Evolutionary conservation across 2,113 vertebrate species (phyloP).

Genomic region (Panthera leo): DNA sequence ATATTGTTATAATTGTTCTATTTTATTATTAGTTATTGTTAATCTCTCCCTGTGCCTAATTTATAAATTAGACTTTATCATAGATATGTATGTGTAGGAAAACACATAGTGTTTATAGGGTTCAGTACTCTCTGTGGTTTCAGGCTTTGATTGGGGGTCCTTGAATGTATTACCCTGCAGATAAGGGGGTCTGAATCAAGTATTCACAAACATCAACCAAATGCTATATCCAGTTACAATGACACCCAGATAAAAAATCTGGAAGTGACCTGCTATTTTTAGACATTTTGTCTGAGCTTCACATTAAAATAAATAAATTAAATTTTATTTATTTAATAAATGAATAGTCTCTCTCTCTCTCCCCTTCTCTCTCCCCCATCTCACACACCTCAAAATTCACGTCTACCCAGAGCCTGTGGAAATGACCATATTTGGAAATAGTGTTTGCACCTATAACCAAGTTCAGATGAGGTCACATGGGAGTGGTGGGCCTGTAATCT

Average conservation of each 20-base stretch:
- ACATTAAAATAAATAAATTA: no score
- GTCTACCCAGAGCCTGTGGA: not conserved
- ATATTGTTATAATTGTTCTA: not conserved
- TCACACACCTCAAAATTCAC: not conserved
- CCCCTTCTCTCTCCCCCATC: no score
- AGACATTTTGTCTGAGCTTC: not conserved
- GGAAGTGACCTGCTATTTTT: not conserved
- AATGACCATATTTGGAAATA: not conserved
- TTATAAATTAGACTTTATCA: not conserved
- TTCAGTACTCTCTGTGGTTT: not conserved
- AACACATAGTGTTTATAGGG: not conserved
- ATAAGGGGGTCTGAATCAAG: not conserved
- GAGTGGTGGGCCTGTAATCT: not conserved
- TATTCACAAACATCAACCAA: not conserved
- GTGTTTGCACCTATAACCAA: not conserved
- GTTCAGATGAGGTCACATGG: not conserved
- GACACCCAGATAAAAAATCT: not conserved
- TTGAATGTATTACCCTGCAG: not conserved
- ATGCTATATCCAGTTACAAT: not conserved
- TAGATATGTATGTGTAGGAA: not conserved
- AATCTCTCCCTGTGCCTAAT: not conserved
- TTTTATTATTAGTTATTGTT: not conserved
- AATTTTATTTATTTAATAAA: no score
- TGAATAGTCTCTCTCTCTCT: no score
- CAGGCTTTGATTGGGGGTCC: not conserved